Percentiles rank a stretch among this genome's conserved stretches.
Conservation (phyloP, 1,140 invertebrate species). For the Panagrolaimus sp. region DNA sequence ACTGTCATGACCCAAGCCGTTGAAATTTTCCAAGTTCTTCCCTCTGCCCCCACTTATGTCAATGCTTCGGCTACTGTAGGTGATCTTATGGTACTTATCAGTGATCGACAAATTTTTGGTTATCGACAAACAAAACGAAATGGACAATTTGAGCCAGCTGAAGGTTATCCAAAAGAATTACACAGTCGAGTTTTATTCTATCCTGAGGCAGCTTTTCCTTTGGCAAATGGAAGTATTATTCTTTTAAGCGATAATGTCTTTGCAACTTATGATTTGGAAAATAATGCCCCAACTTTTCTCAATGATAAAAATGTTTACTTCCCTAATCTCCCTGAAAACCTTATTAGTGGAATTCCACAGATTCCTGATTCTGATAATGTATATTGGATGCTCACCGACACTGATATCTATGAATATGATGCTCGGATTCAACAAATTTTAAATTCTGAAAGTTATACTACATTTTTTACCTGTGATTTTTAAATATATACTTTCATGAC, state of each 20-base stretch:
- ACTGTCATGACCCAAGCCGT: not conserved
- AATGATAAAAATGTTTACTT: not conserved
- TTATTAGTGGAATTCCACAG: not conserved
- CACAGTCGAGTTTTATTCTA: constrained; percentile 5
- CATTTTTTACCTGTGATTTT: too few species aligned
- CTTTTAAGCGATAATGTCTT: not conserved
- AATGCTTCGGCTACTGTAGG: not conserved
- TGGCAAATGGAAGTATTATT: not conserved
- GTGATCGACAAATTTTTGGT: not conserved
- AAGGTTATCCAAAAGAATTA: not conserved
- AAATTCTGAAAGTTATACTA: too few species aligned
- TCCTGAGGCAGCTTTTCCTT: not conserved
- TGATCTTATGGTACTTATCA: not conserved
- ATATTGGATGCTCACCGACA: too few species aligned
- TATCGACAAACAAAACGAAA: not conserved
- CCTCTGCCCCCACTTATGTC: not conserved
- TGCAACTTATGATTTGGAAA: not conserved
- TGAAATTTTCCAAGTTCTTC: constrained; percentile 1
- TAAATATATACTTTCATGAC: too few species aligned
- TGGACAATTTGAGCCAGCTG: not conserved
- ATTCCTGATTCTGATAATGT: not conserved
- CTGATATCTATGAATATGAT: too few species aligned
- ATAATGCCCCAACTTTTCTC: not conserved
- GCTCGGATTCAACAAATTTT: too few species aligned
- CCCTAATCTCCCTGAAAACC: not conserved